phyloP scores from a whole-genome alignment of 2,113 vertebrate genomes.

The Illadopsis cleaveri region DNA sequence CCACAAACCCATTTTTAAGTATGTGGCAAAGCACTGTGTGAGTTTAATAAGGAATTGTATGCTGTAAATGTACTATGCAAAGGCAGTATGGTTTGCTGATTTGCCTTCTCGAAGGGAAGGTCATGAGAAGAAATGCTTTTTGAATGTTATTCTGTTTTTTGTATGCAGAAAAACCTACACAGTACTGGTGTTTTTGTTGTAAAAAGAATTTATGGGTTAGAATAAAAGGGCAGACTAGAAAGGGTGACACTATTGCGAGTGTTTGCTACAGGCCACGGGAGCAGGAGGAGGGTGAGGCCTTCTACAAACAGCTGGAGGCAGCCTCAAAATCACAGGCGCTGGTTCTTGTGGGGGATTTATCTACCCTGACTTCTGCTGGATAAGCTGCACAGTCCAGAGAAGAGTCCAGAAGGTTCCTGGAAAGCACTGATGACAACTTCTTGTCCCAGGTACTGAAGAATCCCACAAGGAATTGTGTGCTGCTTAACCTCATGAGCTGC shows the following conservation, averaged over 20 bases:
- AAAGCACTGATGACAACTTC: neutral
- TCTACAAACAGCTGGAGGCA: neutral
- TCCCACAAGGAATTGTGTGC: neutral
- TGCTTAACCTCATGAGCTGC: no score
- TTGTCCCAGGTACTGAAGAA: neutral
- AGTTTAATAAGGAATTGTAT: neutral
- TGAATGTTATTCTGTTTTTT: neutral
- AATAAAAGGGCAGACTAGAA: neutral
- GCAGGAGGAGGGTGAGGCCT: neutral
- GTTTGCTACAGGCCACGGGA: neutral
- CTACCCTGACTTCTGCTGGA: neutral
- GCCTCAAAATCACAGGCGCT: neutral
- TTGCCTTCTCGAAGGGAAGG: neutral
- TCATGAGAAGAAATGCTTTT: neutral
- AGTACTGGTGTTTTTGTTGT: accelerated
- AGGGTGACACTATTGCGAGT: neutral
- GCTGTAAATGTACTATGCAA: neutral
- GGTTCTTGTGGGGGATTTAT: neutral
- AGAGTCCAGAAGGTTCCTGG: neutral
- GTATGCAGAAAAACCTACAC: neutral
- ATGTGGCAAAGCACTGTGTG: neutral
- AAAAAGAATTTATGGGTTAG: neutral
- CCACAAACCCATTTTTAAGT: neutral
- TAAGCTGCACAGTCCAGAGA: neutral
- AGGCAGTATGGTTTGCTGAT: neutral